Evolutionary conservation across 2,797 vertebrate species (phyloP).

Genomic region (Siniperca undulata): DNA sequence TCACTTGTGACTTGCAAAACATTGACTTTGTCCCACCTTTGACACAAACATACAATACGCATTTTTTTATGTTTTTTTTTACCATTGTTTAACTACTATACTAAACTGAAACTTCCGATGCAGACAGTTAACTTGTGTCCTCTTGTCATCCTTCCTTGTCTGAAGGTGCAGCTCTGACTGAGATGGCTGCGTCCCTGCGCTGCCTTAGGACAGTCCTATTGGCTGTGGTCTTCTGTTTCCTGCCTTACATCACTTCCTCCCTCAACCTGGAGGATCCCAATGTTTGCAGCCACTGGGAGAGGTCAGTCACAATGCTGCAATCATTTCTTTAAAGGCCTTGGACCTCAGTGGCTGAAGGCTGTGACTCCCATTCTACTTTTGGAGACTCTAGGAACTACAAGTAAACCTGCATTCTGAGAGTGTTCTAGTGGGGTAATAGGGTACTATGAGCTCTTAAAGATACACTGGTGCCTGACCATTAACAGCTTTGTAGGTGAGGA

Average conservation of each 20-base stretch:
- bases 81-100: neutral
- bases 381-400: too few relatives aligned
- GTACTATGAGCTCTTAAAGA: too few relatives aligned
- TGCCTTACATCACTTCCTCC: constrained; percentile 80
- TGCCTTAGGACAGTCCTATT: constrained; percentile 76
- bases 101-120: neutral
- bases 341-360: neutral
- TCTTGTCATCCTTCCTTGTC: constrained; percentile 25
- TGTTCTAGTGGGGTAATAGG: too few relatives aligned
- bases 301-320: constrained; percentile 81
- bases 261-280: constrained; percentile 97
- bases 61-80: neutral
- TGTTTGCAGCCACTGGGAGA: constrained; percentile 99
- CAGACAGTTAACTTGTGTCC: neutral
- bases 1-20: neutral
- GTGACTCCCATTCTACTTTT: too few relatives aligned
- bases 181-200: constrained; percentile 84
- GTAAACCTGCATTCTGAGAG: too few relatives aligned
- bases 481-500: too few relatives aligned
- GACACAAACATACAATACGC: neutral
- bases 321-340: neutral
- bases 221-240: constrained; percentile 84
- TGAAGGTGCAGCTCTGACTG: constrained; percentile 81
- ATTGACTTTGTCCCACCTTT: too few relatives aligned
- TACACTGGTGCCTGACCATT: too few relatives aligned